phyloP scores from a whole-genome alignment of 2,797 vertebrate species.

The Etheostoma perlongum region DNA sequence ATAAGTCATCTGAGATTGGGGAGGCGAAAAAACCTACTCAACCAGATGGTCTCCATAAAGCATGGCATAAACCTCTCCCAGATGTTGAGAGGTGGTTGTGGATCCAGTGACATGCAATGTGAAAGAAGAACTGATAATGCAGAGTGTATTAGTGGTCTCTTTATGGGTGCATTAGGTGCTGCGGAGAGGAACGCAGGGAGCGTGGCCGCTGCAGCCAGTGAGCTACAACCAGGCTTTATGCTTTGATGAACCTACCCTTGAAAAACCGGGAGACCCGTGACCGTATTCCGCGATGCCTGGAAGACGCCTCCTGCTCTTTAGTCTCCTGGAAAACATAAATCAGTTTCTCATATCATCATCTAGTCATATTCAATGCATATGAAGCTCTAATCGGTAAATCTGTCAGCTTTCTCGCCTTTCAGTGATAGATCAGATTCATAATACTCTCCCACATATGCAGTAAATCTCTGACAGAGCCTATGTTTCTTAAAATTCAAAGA shows the following conservation, averaged over 20 bases:
- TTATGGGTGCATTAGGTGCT: slow-evolving; percentile 80
- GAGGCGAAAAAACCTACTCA: slow-evolving; percentile 59
- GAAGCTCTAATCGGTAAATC: slow-evolving; percentile 84
- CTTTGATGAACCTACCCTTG: slow-evolving; percentile 86
- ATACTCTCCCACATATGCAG: slow-evolving; percentile 75
- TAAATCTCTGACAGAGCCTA: slow-evolving; percentile 77
- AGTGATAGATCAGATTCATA: slow-evolving; percentile 81
- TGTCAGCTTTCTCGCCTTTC: slow-evolving; percentile 76
- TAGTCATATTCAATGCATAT: slow-evolving; percentile 85
- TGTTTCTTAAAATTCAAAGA: slow-evolving; percentile 72
- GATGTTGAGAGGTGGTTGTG: slow-evolving; percentile 77
- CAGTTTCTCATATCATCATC: slow-evolving; percentile 85
- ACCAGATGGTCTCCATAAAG: slow-evolving; percentile 81
- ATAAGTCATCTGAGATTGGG: slow-evolving; percentile 76
- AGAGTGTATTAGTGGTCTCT: slow-evolving; percentile 81
- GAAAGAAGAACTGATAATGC: slow-evolving; percentile 74
- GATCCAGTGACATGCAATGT: slow-evolving; percentile 77
- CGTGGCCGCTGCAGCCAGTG: slow-evolving; percentile 44
- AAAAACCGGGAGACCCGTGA: slow-evolving; percentile 76
- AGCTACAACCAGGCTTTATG: slow-evolving; percentile 74
- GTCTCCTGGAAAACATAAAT: slow-evolving; percentile 85
- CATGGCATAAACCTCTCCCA: slow-evolving; percentile 76
- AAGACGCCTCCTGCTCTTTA: slow-evolving; percentile 74
- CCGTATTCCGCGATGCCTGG: slow-evolving; percentile 65
- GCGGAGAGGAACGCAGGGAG: slow-evolving; percentile 69